Evolutionary conservation across 2,113 vertebrate genomes (phyloP), one percentile per base, ranked within the genome.

Genomic region (Pandion haliaetus): DNA sequence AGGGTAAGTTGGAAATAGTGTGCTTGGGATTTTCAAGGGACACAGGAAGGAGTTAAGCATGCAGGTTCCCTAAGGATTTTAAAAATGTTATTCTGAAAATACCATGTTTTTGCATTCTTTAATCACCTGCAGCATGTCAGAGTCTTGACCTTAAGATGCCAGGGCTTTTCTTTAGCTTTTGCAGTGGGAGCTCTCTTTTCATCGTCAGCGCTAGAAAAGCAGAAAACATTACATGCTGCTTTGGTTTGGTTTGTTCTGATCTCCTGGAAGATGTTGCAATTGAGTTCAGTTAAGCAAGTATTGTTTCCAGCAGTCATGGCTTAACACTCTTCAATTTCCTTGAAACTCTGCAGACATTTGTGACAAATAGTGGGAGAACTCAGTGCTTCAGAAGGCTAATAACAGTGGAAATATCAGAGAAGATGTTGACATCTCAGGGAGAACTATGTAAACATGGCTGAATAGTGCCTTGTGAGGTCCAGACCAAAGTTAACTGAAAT

Each of bases 391-490:
- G 28, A 54, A 58, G 15, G 36, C 17, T 36, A 10, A 17, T 23
- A 3, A 1, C 42, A 45, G 31, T 25, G 66, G 38, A 79, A 88
- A 31, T 32, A 14, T 20, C 77, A 3, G 14, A 19, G 38, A 1
- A 28, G 58, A 7, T 32, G 50, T 40, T 95, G 77, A 38, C 14
- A 11, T 32, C 20, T 12, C 29, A 5, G 42, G 23, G 17, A 47
- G 1, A 63, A 26, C n/a, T 72, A 36, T 82, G 83, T 72, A 82
- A 93, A 93, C 54, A 12, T 1, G 67, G 28, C 82, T 70, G 49
- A 28, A 34, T 13, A 15, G 28, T 12, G n/a, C 8, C 47, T 61
- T 4, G 2, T 0, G 6, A 62, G 54, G 40, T 24, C 25, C 57
- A 81, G 47, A 26, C 34, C 19, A 7, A 40, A 36, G 36, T 26